Conservation (phyloP, 2,113 vertebrate species). For the Procavia capensis region DNA sequence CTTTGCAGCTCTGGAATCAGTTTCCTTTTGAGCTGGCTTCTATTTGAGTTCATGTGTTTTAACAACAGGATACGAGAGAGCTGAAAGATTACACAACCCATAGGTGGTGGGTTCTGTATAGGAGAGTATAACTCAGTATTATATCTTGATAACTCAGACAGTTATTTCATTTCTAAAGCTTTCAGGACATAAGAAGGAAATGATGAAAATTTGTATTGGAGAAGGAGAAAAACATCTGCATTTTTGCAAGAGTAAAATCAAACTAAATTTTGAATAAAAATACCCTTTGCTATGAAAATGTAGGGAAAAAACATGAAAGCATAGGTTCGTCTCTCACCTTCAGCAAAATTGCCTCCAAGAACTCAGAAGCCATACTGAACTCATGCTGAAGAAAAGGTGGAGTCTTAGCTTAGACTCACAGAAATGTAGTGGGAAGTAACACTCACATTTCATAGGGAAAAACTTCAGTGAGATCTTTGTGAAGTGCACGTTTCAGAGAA, state of each 20-base stretch:
- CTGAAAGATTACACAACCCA: not conserved
- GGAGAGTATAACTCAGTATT: constrained; percentile 1
- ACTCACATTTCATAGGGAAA: not conserved
- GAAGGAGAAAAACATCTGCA: not conserved
- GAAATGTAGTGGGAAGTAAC: not conserved
- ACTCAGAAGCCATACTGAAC: not conserved
- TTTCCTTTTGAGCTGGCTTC: not conserved
- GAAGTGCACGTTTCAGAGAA: not conserved
- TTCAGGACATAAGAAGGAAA: not conserved
- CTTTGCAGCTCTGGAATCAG: not conserved
- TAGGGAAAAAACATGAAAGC: not conserved
- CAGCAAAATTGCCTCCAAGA: not conserved
- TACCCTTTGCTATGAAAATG: not conserved
- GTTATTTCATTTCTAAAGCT: constrained; percentile 42
- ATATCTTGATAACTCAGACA: not conserved
- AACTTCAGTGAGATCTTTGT: not conserved
- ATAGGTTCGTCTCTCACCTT: not conserved
- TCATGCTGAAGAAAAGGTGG: not conserved
- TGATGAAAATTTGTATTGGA: not conserved
- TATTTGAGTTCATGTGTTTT: not conserved
- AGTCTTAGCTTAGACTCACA: not conserved
- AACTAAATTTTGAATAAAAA: not conserved
- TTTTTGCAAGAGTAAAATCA: not conserved
- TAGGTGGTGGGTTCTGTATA: not conserved
- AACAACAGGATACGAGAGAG: not conserved